A percentile compares a stretch with the other conserved stretches of the same genome.
Conservation (phyloP, 2,113 vertebrate species). For the Pollachius pollachius region DNA sequence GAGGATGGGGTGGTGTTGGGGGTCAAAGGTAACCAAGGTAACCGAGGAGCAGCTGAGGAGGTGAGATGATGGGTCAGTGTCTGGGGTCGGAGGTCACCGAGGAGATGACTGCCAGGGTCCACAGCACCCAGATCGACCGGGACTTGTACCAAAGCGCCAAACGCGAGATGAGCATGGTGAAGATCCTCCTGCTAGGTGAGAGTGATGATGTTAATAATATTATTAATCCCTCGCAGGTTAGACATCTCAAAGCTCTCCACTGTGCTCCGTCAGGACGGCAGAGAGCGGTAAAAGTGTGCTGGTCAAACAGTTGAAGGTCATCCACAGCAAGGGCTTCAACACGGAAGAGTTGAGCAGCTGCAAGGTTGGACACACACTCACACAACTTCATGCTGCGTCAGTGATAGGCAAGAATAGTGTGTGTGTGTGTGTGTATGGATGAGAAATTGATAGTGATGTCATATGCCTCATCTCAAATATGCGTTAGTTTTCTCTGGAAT, state of each 20-base stretch:
- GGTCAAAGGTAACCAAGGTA: too few relatives aligned
- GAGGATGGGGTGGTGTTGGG: slow-evolving; percentile 72
- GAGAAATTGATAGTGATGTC: too few relatives aligned
- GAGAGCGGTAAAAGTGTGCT: slow-evolving; percentile 78
- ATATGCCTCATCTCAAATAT: too few relatives aligned
- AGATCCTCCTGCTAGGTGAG: slow-evolving; percentile 77
- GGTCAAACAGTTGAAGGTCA: slow-evolving; percentile 83
- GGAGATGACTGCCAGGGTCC: slow-evolving; percentile 66
- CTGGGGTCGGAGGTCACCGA: slow-evolving; percentile 74
- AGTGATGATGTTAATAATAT: not conserved
- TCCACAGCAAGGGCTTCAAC: slow-evolving; percentile 77
- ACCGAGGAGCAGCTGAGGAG: too few relatives aligned
- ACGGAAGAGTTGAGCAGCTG: slow-evolving; percentile 74
- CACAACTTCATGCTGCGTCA: not conserved
- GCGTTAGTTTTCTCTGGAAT: too few relatives aligned
- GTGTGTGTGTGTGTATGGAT: too few relatives aligned
- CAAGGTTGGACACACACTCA: slow-evolving; percentile 61
- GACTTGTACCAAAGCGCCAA: slow-evolving; percentile 72
- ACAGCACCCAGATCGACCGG: slow-evolving; percentile 68
- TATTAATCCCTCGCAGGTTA: not conserved
- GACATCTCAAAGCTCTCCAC: not conserved
- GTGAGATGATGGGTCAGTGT: slow-evolving; percentile 71
- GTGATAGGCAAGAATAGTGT: too few relatives aligned
- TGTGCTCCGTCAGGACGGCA: slow-evolving; percentile 57
- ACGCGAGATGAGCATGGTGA: slow-evolving; percentile 74